Base-by-base conservation (phyloP, 1,140 invertebrate species). In the Neuroterus valhalla region DNA sequence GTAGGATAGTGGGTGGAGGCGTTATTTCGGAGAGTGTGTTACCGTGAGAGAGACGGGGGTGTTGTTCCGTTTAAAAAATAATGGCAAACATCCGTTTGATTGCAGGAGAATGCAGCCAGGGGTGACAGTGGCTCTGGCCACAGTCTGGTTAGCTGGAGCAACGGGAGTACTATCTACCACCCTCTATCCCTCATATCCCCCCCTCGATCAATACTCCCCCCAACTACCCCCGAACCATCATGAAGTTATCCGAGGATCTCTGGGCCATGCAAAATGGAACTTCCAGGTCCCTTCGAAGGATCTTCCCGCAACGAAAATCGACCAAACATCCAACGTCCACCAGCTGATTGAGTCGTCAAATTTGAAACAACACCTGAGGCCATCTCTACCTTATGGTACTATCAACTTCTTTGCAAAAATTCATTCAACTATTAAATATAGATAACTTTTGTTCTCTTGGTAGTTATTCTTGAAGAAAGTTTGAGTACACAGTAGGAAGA, bases 151-250 rank as follows among this genome's bases (percentile, higher is more conserved):
- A 76, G 79, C 74, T 74, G 78, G 81, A 75, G 75, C 80, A 78
- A 81, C 82, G 80, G 82, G 78, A 76, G 76, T 84, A 75, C 77
- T 86, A 77, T 78, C 82, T 73, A 78, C 76, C 80, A 74, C 78
- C 72, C 79, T 76, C 46, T 71, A 70, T 70, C 75, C 74, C 73
- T 76, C 78, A 70, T 80, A 71, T 73, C 83, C 84, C 78, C 78
- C 77, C 72, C 72, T 76, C 85, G 87, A 89, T 89, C 88, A 89
- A 89, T 89, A 89, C 87, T 83, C 82, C 82, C 83, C 84, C 81
- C 80, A 80, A 70, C 68, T 77, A 72, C 71, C 81, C 75, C 80
- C 81, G 79, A 82, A 82, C 78, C 80, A 79, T 72, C 74, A 84
- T 82, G 77, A 66, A 82, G 68, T 83, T 78, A 66, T 77, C 76